phyloP scores from a whole-genome alignment of 2,888 invertebrate species.

The Dromius quadrimaculatus region DNA sequence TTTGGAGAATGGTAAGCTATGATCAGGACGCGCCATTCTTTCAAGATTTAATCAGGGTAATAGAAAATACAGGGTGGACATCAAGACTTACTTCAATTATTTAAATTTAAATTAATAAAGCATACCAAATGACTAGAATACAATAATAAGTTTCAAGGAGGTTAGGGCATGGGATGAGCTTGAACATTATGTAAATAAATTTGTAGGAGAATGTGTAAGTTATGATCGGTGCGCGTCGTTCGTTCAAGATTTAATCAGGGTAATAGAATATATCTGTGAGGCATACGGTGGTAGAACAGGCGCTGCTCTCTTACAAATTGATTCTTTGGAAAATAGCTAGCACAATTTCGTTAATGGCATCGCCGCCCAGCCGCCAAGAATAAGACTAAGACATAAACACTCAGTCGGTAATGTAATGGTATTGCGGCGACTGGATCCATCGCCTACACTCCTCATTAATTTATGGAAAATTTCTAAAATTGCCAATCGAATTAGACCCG shows the following conservation, averaged over 20 bases:
- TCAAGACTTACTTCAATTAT: too few species aligned
- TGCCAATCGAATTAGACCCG: conserved; percentile 50
- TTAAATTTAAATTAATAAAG: too few species aligned
- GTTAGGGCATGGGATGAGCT: not conserved
- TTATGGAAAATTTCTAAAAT: conserved; percentile 52
- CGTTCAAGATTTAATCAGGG: conserved; percentile 58
- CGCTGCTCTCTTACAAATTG: conserved; percentile 58
- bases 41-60: conserved; percentile 59
- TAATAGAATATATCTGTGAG: conserved; percentile 56
- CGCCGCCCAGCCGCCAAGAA: conserved; percentile 35
- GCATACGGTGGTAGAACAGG: conserved; percentile 23
- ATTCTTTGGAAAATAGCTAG: conserved; percentile 58
- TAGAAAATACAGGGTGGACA: conserved; percentile 54
- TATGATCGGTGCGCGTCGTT: conserved; percentile 45
- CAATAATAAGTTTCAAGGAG: too few species aligned
- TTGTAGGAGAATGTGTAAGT: conserved; percentile 23
- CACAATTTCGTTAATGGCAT: conserved; percentile 57
- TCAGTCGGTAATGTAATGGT: conserved; percentile 33
- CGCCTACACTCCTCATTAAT: conserved; percentile 46
- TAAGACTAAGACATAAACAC: conserved; percentile 45
- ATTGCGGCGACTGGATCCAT: conserved; percentile 33
- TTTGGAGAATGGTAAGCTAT: conserved; percentile 27
- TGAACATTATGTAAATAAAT: too few species aligned
- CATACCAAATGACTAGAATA: too few species aligned
- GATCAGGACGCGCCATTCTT: conserved; percentile 39